A percentile compares a stretch with the other conserved stretches of the same genome.
phyloP scores from a whole-genome alignment of 1,140 invertebrate species.

The Halyomorpha halys region DNA sequence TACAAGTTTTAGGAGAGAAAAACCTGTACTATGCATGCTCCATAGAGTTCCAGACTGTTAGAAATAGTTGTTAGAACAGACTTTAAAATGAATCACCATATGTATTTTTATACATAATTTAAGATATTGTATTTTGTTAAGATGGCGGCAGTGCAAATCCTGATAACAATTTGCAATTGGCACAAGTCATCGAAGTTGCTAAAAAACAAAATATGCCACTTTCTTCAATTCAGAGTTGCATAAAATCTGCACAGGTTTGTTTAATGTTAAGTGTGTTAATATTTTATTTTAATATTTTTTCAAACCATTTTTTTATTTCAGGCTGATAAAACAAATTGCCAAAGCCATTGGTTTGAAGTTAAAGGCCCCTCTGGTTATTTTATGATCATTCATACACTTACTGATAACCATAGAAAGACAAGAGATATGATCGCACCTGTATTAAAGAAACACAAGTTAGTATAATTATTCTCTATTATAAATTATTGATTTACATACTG shows the following conservation, averaged over 20 bases:
- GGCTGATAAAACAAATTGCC: slow-evolving; percentile 31
- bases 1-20: no score
- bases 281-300: background rate
- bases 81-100: no score
- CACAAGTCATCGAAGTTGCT: slow-evolving; percentile 46
- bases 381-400: slow-evolving; percentile 37
- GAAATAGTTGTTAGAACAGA: no score
- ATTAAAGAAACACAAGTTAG: slow-evolving; percentile 40
- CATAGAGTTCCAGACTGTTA: no score
- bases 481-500: no score
- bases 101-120: no score
- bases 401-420: slow-evolving; percentile 34
- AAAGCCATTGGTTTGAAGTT: slow-evolving; percentile 28
- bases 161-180: slow-evolving; percentile 43
- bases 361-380: slow-evolving; percentile 39
- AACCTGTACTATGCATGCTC: no score
- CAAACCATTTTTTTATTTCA: slow-evolving; percentile 32
- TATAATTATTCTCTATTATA: background rate
- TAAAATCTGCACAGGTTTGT: slow-evolving; percentile 41
- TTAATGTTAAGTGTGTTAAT: slow-evolving; percentile 27
- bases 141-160: slow-evolving; percentile 38
- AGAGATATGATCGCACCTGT: slow-evolving; percentile 37
- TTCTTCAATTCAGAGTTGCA: slow-evolving; percentile 44
- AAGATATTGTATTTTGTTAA: background rate
- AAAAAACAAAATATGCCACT: slow-evolving; percentile 47